Evolutionary conservation across 2,888 invertebrate genomes (phyloP).

Genomic region (Girardia tigrina): DNA sequence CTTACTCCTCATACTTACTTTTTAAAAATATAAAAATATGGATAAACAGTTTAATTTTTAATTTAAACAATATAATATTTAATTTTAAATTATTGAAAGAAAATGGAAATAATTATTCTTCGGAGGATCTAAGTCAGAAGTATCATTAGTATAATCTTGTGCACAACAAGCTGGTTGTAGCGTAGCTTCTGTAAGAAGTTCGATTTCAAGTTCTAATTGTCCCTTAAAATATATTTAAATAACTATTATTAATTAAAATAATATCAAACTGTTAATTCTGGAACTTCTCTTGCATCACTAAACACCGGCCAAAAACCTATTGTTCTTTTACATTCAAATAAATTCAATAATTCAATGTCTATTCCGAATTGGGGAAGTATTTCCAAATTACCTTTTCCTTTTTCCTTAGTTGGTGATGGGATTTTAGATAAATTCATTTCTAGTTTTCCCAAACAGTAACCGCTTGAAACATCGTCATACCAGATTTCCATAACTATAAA

Average conservation of each 20-base stretch:
- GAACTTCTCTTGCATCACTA: constrained; percentile 48
- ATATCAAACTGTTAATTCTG: neutral
- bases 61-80: too few species aligned
- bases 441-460: constrained; percentile 51
- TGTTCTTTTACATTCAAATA: constrained; percentile 74
- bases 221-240: constrained; percentile 42
- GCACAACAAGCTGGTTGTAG: constrained; percentile 46
- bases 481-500: constrained; percentile 47
- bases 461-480: constrained; percentile 53
- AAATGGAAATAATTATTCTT: too few species aligned
- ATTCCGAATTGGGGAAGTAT: constrained; percentile 57
- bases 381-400: constrained; percentile 43
- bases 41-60: too few species aligned
- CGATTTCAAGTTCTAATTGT: constrained; percentile 51
- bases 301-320: constrained; percentile 81
- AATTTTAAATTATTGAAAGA: too few species aligned
- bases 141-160: constrained; percentile 53
- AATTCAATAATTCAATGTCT: constrained; percentile 59
- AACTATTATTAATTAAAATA: neutral
- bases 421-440: constrained; percentile 65
- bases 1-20: too few species aligned
- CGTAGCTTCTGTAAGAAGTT: constrained; percentile 45
- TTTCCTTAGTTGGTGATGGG: constrained; percentile 68
- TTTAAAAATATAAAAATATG: too few species aligned
- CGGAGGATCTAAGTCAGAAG: constrained; percentile 49